Base-by-base conservation (phyloP, 2,113 vertebrate genomes). In the Ceyx melanurus region DNA sequence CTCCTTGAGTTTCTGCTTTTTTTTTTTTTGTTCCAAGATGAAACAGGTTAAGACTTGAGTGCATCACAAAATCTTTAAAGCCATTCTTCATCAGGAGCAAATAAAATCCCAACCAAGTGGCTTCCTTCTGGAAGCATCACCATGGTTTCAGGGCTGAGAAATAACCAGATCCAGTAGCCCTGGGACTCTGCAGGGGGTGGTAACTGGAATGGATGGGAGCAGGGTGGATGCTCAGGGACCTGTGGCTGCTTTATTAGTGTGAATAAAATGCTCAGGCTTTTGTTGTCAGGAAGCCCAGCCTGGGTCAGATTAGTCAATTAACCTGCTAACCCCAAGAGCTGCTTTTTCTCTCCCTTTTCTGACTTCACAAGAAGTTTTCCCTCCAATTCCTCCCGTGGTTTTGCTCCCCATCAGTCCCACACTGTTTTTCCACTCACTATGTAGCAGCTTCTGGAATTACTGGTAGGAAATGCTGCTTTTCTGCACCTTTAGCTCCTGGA, bases 291-390 rank as follows among this genome's bases (percentile, higher is more conserved):
- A 85, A 86, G 29, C 93, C 90, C 60, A 5, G 64, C 65, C 9
- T 6, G 85, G 86, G 82, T 95, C 95, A 86, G 93, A 88, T 88
- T 86, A 92, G 82, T 91, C 93, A 96, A 90, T 96, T 95, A 96
- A 92, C 86, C 92, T 50, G 35, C 9, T 67, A 72, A 84, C 93
- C 92, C 19, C 48, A 28, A 8, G 4, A 29, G 83, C 57, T 88
- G 73, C 94, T 96, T 93, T 22, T 65, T 94, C 94, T 93, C 88
- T 21, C 10, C 6, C 4, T 1, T 7, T 37, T 37, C 37, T 37
- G 37, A 1, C 58, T 51, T 60, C 58, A 26, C 45, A 31, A 14
- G 40, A 35, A 13, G 70, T 42, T 78, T 79, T 53, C 53, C 76
- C 65, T 53, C 23, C 21, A 1, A 1, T 61, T 88, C 57, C 83